Conservation (phyloP, 2,113 vertebrate species). For the Camelus dromedarius region DNA sequence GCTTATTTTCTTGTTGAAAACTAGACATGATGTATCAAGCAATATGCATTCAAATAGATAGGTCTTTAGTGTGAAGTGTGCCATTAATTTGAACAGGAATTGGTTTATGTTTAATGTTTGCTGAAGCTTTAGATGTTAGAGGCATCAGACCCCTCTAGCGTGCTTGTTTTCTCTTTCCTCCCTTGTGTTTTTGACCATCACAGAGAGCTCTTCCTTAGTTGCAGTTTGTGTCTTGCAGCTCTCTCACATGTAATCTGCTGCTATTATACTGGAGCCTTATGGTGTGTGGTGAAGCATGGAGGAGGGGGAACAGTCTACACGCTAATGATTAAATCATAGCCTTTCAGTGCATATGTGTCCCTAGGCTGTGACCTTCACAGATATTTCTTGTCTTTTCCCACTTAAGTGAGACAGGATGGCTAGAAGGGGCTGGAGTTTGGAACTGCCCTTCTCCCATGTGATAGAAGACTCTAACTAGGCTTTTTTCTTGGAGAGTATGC, state of each 20-base stretch:
- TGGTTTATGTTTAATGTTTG: background rate
- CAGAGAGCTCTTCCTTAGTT: background rate
- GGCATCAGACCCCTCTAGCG: background rate
- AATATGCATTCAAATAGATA: slow-evolving; percentile 19
- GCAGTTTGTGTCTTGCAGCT: slow-evolving; percentile 17
- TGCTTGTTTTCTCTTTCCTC: background rate
- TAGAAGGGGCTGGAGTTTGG: background rate
- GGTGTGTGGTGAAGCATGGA: background rate
- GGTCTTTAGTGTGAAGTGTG: background rate
- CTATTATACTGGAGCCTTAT: too few relatives aligned
- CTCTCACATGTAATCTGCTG: background rate
- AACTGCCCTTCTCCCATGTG: background rate
- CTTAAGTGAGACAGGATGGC: background rate
- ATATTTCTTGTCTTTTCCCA: background rate
- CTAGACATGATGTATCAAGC: background rate
- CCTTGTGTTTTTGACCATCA: background rate
- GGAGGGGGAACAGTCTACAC: background rate
- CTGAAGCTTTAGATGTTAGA: background rate
- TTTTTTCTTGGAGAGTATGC: background rate
- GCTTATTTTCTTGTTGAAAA: slow-evolving; percentile 8
- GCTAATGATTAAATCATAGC: background rate
- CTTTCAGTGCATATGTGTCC: background rate
- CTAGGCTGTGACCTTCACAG: background rate
- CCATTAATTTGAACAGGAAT: background rate
- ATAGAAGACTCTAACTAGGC: background rate